A percentile compares a stretch with the other conserved stretches of the same genome.
These are phyloP conservation scores for Anisognathus igniventris DNA, from an alignment of 2,797 vertebrate species.

Conservation along the genomic window DNA sequence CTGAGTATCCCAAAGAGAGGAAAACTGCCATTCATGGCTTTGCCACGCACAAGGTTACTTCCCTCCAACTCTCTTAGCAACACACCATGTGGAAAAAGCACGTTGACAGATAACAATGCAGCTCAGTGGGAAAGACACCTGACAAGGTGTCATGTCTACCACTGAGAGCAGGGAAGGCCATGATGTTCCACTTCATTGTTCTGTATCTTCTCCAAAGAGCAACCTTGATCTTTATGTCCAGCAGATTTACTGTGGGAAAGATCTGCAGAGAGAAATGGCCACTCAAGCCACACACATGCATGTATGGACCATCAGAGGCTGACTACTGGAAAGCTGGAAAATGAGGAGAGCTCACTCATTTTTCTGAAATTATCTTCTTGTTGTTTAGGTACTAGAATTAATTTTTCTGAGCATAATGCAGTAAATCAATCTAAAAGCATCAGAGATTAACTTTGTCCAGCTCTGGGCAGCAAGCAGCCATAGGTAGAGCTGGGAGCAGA, in stretches of 20 bases:
- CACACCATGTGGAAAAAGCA: neutral
- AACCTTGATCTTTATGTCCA: neutral
- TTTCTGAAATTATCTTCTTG: neutral
- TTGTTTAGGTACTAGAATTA: neutral
- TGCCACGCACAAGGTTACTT: neutral
- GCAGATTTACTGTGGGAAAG: neutral
- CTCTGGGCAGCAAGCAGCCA: neutral
- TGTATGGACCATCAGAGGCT: neutral
- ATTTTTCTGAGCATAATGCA: neutral
- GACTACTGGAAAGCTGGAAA: neutral
- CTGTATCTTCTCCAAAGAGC: neutral
- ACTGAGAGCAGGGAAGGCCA: neutral
- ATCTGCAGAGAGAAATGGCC: neutral
- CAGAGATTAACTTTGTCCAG: neutral
- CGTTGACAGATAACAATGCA: rapidly evolving
- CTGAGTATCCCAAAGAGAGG: neutral
- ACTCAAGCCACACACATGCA: rapidly evolving
- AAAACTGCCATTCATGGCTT: neutral
- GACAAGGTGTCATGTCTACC: neutral
- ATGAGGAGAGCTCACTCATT: neutral
- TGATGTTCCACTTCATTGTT: neutral
- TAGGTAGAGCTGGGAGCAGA: neutral
- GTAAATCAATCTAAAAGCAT: neutral
- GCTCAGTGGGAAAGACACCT: neutral
- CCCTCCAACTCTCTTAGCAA: neutral